phyloP scores from a whole-genome alignment of 2,888 invertebrate species.

The Erannis defoliaria region DNA sequence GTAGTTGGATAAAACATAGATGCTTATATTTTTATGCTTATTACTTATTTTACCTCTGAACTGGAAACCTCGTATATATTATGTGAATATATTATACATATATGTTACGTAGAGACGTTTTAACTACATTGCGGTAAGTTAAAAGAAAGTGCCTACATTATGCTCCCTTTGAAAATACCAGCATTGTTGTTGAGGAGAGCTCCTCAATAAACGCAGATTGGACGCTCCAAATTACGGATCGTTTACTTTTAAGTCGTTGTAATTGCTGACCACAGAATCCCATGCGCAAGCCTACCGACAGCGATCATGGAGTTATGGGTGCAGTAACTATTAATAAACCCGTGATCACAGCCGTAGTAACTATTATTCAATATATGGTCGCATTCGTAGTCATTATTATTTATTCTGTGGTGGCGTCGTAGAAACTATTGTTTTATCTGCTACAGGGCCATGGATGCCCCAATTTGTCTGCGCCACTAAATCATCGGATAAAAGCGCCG shows the following conservation, averaged over 20 bases:
- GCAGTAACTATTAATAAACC: slow-evolving; percentile 44
- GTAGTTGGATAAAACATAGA: neutral
- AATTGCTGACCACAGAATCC: slow-evolving; percentile 76
- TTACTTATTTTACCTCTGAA: neutral
- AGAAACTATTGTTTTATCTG: slow-evolving; percentile 7
- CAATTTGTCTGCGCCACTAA: slow-evolving; percentile 83
- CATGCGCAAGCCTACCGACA: slow-evolving; percentile 51
- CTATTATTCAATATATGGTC: slow-evolving; percentile 47
- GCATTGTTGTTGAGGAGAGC: slow-evolving; percentile 35
- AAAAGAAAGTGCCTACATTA: slow-evolving; percentile 16
- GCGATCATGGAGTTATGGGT: slow-evolving; percentile 20
- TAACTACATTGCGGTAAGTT: slow-evolving; percentile 22
- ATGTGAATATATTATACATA: neutral
- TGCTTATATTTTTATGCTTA: neutral
- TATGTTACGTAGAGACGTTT: neutral
- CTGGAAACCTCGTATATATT: neutral
- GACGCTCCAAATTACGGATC: slow-evolving; percentile 74
- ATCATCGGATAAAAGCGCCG: slow-evolving; percentile 83
- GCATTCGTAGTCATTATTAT: slow-evolving; percentile 31
- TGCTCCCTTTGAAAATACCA: slow-evolving; percentile 33
- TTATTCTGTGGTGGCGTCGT: neutral
- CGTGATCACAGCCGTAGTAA: slow-evolving; percentile 52
- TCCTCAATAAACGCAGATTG: slow-evolving; percentile 62
- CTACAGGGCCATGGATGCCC: slow-evolving; percentile 55
- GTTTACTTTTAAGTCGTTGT: slow-evolving; percentile 79